phyloP scores from a whole-genome alignment of 1,140 invertebrate genomes.

The Lerema accius region DNA sequence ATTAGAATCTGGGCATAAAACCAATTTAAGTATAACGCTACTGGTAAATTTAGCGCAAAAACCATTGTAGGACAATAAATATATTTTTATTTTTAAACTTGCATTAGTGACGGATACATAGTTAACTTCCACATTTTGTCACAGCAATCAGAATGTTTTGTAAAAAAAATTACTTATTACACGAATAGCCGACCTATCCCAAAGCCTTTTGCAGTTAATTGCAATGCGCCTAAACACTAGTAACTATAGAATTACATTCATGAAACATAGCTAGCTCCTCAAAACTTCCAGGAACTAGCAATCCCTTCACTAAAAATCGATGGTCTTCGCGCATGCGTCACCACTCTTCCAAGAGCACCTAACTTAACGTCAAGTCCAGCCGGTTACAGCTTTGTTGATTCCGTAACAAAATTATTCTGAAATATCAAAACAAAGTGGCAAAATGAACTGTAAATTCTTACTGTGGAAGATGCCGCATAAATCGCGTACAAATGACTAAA shows the following conservation, averaged over 20 bases:
- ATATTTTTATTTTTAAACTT: no score
- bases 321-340: conserved; percentile 62
- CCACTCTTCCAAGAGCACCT: conserved; percentile 32
- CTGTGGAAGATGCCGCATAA: conserved; percentile 1
- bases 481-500: background rate
- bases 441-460: background rate
- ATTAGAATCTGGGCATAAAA: no score
- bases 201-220: no score
- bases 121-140: no score
- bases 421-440: conserved; percentile 36
- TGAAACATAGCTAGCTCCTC: conserved; percentile 51
- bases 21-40: no score
- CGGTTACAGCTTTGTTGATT: conserved; percentile 50
- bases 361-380: conserved; percentile 52
- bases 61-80: no score
- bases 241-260: background rate
- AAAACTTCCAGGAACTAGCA: conserved; percentile 24
- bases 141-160: no score
- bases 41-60: no score
- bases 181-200: no score
- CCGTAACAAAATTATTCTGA: conserved; percentile 21
- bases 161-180: no score
- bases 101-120: no score
- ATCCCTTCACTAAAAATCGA: conserved; percentile 69
- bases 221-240: background rate